Conservation (phyloP, 2,888 invertebrate species). For the Polylopha cassiicola region DNA sequence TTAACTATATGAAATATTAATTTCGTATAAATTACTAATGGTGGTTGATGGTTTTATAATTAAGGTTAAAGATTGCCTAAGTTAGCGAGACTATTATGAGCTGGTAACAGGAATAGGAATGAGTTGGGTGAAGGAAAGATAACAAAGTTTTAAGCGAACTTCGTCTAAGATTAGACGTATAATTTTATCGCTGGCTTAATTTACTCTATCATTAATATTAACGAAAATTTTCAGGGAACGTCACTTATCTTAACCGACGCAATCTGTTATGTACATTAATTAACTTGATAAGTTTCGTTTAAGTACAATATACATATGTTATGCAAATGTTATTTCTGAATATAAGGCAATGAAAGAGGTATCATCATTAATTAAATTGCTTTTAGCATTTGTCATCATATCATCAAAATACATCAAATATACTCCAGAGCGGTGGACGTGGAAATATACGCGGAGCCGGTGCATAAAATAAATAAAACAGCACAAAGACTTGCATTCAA, state of each 20-base stretch:
- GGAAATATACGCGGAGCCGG: constrained; percentile 5
- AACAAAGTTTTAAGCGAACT: constrained; percentile 18
- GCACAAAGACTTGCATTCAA: constrained; percentile 16
- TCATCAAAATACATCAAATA: too few relatives aligned
- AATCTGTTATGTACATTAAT: constrained; percentile 16
- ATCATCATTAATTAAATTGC: too few relatives aligned
- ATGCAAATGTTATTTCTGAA: constrained; percentile 7
- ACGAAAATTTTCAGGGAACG: constrained; percentile 8
- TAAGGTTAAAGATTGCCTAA: constrained; percentile 12
- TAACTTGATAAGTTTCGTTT: constrained; percentile 14
- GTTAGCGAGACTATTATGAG: constrained; percentile 10
- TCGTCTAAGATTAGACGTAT: constrained; percentile 13
- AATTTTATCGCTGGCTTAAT: constrained; percentile 16
- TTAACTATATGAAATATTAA: too few relatives aligned
- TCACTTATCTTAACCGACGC: constrained; percentile 14
- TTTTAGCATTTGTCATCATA: too few relatives aligned
- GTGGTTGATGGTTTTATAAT: not conserved
- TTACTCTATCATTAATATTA: constrained; percentile 18
- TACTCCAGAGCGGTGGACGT: not conserved
- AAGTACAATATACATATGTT: too few relatives aligned
- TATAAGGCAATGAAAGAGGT: too few relatives aligned
- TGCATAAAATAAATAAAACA: constrained; percentile 9
- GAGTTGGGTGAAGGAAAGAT: constrained; percentile 10
- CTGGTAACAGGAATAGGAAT: constrained; percentile 3
- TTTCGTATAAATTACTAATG: too few relatives aligned